Conservation (phyloP, 2,113 vertebrate species). For the rabbit (Oryctolagus cuniculus) region mOryCun1.1 NC_091441.1:55305501-55306000, state of each 20-base stretch:
- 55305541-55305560: not conserved
- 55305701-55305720: slow-evolving; percentile 25
- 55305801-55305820: slow-evolving; percentile 54
- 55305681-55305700: not conserved
- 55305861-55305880: slow-evolving; percentile 58
- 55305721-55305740: slow-evolving; percentile 58
- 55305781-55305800: slow-evolving; percentile 35
- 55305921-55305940: slow-evolving; percentile 70
- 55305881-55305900: slow-evolving; percentile 65
- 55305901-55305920: slow-evolving; percentile 39
- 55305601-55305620: slow-evolving; percentile 50
- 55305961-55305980: slow-evolving; percentile 45
- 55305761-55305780: slow-evolving; percentile 13
- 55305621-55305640: slow-evolving; percentile 20
- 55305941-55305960: slow-evolving; percentile 57
- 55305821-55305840: slow-evolving; percentile 54
- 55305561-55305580: not conserved
- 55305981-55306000: slow-evolving; percentile 64
- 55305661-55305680: not conserved
- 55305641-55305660: not conserved
- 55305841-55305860: slow-evolving; percentile 29
- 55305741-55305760: slow-evolving; percentile 28
- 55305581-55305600: not conserved
- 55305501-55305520: not conserved
- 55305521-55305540: not conserved